Base-by-base conservation (phyloP, 2,888 invertebrate species). In the Pantelozetes paolii region DNA sequence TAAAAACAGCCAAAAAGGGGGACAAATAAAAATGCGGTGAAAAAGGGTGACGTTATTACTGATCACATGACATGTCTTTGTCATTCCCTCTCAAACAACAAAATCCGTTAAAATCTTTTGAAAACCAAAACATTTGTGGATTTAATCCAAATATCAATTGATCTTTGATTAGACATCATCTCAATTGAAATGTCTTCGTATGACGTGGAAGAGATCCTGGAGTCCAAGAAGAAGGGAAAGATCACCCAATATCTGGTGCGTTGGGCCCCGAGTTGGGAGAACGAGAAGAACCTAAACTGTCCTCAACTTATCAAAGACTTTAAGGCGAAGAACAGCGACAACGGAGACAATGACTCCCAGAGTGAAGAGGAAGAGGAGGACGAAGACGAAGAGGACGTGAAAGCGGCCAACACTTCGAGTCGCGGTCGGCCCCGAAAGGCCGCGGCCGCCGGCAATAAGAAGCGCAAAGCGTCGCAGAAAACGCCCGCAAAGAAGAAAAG, bases 171-270 rank as follows among this genome's bases (percentile, higher is more conserved):
- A n/a, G n/a, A n/a, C n/a, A n/a, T n/a, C n/a, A n/a, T n/a, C n/a
- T n/a, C 28, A 59, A 59, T 28, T 59, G 30, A 15, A 59, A 59
- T 59, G 59, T 26, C 59, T 11, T 59, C 59, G 6, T 64, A 64
- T 36, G 64, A 64, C 20, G 64, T 64, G n/a, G 64, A 64, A 64
- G 64, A 64, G 36, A 64, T 64, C 18, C 20, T 64, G 2, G 64
- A 64, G 9, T 32, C 32, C 8, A 28, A 36, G 8, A 30, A 30
- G 18, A 64, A 64, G 20, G 64, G 64, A 2, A 64, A 36, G 13
- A 64, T n/a, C 13, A 64, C 36, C 1, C 36, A 64, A 64, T 64
- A 36, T n/a, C 18, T 64, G 36, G 64, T 64, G 1, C 64, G 64
- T 11, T 64, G 64, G 64, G 64, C 64, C 18, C 64, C 64, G 18